Evolutionary conservation across 2,888 invertebrate species (phyloP), one percentile per base, ranked within the genome.

Genomic region (Molanna angustata): DNA sequence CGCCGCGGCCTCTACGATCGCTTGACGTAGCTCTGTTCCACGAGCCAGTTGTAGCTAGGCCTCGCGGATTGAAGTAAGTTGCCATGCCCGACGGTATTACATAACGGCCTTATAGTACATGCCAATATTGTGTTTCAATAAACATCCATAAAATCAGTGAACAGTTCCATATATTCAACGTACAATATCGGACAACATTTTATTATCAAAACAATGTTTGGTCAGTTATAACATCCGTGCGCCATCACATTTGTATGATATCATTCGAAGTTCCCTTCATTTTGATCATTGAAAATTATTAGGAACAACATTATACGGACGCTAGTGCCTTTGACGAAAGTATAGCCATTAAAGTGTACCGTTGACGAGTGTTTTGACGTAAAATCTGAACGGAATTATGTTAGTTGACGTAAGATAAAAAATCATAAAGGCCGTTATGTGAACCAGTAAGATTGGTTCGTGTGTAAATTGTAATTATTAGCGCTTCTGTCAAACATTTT

Each of bases 1-100:
- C 39, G 41, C 22, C 51, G 31, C 47, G 48, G 42, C 51, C 44
- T 53, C 55, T 51, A 51, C 55, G 51, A 19, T 27, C 17, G 51
- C 43, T 40, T 48, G 55, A 43, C 55, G 51, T 55, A 52, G 52
- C 35, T 22, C 46, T 16, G 49, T 40, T 43, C 39, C 43, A 48
- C 50, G 52, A 31, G 21, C 51, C 55, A 55, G 55, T 55, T 52
- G 55, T 55, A 55, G 52, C 48, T 47, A 52, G 52, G 52, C 51
- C 48, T 51, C 44, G 48, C 47, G 51, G 50, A 39, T 42, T 21
- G 48, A 31, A 47, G 55, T 37, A 43, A 27, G 32, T 55, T 48
- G 56, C 52, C 45, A 40, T 52, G 40, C 48, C 52, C 52, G 52
- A 45, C 45, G 49, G 48, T 43, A 49, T 56, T 56, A 56, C 56